Conservation (phyloP, 2,888 invertebrate species). For the Cylindroiulus punctatus region DNA sequence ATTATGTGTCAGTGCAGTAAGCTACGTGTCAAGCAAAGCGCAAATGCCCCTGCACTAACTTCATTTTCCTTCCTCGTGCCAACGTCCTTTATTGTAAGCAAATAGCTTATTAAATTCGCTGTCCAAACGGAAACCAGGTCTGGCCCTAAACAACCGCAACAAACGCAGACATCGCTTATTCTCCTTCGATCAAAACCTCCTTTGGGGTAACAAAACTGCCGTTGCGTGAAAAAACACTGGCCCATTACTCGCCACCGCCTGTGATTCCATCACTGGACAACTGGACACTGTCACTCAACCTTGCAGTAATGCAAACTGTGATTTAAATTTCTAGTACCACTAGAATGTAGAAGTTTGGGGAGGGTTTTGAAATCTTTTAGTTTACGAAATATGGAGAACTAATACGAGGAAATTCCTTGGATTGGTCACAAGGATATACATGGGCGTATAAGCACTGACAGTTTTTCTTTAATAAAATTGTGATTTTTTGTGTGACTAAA, state of each 20-base stretch:
- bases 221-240: not conserved
- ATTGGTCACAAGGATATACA: too few relatives aligned
- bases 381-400: too few relatives aligned
- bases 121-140: not conserved
- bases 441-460: too few relatives aligned
- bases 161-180: not conserved
- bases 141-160: not conserved
- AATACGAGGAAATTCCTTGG: too few relatives aligned
- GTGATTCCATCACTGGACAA: too few relatives aligned
- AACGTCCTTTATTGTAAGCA: slow-evolving; percentile 18
- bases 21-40: slow-evolving; percentile 9
- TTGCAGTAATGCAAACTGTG: not conserved
- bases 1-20: slow-evolving; percentile 11
- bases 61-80: not conserved
- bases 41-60: slow-evolving; percentile 18
- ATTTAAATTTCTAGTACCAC: not conserved
- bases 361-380: too few relatives aligned
- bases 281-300: too few relatives aligned
- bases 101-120: slow-evolving; percentile 18
- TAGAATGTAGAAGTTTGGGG: not conserved
- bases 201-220: slow-evolving; percentile 7
- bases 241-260: not conserved
- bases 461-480: too few relatives aligned
- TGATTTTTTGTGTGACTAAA: too few relatives aligned
- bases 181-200: slow-evolving; percentile 10